Evolutionary conservation across 1,140 invertebrate genomes (phyloP).

Genomic region (Melipona quadrifasciata): DNA sequence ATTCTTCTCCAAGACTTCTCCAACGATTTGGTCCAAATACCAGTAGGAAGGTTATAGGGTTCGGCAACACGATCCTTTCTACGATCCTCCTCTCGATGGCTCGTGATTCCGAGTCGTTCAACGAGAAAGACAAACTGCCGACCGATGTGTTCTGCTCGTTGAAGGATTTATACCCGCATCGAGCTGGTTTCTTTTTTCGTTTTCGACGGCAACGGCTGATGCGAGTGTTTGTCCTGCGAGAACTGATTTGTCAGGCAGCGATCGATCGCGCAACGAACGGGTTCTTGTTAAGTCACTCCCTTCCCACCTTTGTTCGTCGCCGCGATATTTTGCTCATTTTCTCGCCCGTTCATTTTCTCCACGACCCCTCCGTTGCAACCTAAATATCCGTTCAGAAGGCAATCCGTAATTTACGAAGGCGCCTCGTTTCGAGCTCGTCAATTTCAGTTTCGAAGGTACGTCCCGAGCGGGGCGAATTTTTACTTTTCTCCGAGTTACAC

Average conservation of each 20-base stretch:
- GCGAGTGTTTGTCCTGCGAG: constrained; percentile 23
- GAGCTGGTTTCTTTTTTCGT: neutral
- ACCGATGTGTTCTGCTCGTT: constrained; percentile 51
- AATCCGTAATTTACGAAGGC: neutral
- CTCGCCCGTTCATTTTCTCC: too few species aligned
- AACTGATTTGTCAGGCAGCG: constrained; percentile 31
- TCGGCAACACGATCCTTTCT: constrained; percentile 32
- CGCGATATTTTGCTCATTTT: neutral
- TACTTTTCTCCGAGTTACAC: neutral
- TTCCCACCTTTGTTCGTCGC: neutral
- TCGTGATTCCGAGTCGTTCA: constrained; percentile 57
- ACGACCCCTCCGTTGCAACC: neutral
- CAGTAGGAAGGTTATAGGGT: constrained; percentile 47
- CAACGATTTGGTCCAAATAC: neutral
- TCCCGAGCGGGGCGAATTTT: neutral
- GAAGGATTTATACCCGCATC: constrained; percentile 57
- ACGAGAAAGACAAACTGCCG: constrained; percentile 55
- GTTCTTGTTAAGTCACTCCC: constrained; percentile 19
- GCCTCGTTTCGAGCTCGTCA: neutral
- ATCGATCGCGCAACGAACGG: constrained; percentile 1
- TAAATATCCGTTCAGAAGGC: neutral
- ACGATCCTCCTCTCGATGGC: constrained; percentile 27
- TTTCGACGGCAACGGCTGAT: constrained; percentile 15
- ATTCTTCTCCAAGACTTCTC: neutral
- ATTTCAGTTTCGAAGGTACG: neutral